Evolutionary conservation across 2,113 vertebrate species (phyloP).

Genomic region (Amblyopsis rosae): DNA sequence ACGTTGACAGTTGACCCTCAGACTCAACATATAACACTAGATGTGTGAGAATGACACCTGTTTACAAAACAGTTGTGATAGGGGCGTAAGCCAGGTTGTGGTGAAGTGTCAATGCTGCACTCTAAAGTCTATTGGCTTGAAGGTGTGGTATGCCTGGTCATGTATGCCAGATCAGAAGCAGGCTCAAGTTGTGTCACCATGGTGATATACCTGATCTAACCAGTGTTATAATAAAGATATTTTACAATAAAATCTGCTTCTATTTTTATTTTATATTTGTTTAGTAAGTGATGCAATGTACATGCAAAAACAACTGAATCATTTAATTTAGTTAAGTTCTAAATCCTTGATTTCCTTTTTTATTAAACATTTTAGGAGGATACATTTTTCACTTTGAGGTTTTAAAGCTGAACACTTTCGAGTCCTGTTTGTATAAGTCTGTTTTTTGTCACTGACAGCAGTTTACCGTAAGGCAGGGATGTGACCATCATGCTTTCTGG

Average conservation of each 20-base stretch:
- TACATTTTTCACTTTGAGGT: too few relatives aligned
- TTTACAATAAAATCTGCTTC: constrained; percentile 47
- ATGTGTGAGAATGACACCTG: constrained; percentile 30
- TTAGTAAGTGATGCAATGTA: too few relatives aligned
- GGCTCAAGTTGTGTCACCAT: constrained; percentile 31
- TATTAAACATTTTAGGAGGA: too few relatives aligned
- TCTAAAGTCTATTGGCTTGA: constrained; percentile 46
- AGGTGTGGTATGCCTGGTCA: constrained; percentile 30
- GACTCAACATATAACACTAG: constrained; percentile 57
- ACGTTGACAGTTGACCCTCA: constrained; percentile 22
- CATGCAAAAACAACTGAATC: too few relatives aligned
- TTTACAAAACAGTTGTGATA: constrained; percentile 1
- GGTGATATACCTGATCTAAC: constrained; percentile 32
- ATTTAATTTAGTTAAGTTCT: too few relatives aligned
- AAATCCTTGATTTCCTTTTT: too few relatives aligned
- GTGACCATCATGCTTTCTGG: constrained; percentile 18
- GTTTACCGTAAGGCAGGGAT: constrained; percentile 20
- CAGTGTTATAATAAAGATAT: constrained; percentile 61
- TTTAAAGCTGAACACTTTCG: too few relatives aligned
- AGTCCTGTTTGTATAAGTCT: neutral
- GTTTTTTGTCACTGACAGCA: neutral
- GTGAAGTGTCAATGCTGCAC: constrained; percentile 25
- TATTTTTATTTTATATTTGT: neutral
- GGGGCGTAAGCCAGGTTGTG: constrained; percentile 10
- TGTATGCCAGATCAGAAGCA: constrained; percentile 29